Percentiles rank a stretch among this genome's conserved stretches.
Conservation (phyloP, 2,888 invertebrate species). For the Drosophila testacea region DNA sequence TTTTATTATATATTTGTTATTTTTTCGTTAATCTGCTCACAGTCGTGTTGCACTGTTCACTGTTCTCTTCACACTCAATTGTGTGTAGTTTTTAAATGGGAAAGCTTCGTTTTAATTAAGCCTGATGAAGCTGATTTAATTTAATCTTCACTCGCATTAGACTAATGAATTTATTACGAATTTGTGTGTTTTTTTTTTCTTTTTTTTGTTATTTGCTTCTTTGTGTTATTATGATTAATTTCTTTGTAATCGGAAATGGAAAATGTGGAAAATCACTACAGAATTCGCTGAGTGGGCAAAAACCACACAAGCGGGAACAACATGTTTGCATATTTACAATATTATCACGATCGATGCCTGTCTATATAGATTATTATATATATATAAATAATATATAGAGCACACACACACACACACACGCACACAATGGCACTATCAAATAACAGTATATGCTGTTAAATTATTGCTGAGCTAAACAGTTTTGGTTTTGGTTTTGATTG, state of each 20-base stretch:
- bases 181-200: conserved; percentile 24
- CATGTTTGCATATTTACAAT: conserved; percentile 2
- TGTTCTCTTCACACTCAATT: conserved; percentile 60
- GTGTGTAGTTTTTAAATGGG: conserved; percentile 70
- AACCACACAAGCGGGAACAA: conserved; percentile 15
- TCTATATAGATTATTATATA: background rate
- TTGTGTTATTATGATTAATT: conserved; percentile 6
- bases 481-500: conserved; percentile 22
- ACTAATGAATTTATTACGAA: conserved; percentile 75
- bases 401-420: background rate
- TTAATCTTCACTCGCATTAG: conserved; percentile 70
- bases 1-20: conserved; percentile 20
- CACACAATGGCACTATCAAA: conserved; percentile 4
- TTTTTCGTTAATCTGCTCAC: conserved; percentile 15
- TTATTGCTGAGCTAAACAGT: conserved; percentile 9
- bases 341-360: conserved; percentile 4
- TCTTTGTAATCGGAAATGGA: background rate
- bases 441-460: conserved; percentile 5
- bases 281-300: conserved; percentile 21
- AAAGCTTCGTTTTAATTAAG: conserved; percentile 78
- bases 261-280: background rate
- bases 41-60: conserved; percentile 14
- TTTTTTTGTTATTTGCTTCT: too few relatives aligned
- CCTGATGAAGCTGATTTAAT: conserved; percentile 78
- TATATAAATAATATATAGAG: conserved; percentile 2